Base-by-base conservation (phyloP, 2,888 invertebrate species). In the Cerceris ruficornis region DNA sequence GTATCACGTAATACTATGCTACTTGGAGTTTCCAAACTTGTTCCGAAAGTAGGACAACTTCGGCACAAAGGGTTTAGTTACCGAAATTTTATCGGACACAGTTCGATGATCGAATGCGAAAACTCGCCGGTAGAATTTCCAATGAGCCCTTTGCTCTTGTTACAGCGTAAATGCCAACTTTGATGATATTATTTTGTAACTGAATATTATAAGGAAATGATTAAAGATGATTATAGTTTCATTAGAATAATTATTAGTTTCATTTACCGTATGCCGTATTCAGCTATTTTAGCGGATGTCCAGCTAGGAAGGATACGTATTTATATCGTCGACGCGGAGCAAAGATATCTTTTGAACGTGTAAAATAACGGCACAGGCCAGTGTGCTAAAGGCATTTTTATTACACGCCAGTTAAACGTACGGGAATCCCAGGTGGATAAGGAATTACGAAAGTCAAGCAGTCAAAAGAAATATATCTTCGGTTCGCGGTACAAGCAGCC, bases 21-120 rank as follows among this genome's bases (percentile, higher is more conserved):
- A 58, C 57, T 49, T 39, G 28, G 17, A 76, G 77, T 76, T 76
- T 42, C 15, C 4, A 52, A 77, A 77, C 61, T 69, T 69, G 76
- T 77, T 75, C 65, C 65, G 65, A 65, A 77, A 77, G 65, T 77
- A 69, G 77, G 69, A 17, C 77, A 77, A 77, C 65, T 57, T 52
- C 57, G 66, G 57, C 65, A 69, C 77, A 77, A 77, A 77, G 76
- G 76, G 57, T 0, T 17, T 8, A 28, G 17, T 15, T 28, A 15
- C 13, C 7, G 28, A 57, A 57, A 28, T 57, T 17, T 57, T 55
- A 7, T 8, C 5, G 7, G 17, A 46, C 11, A 46, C 46, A 46
- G 11, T 11, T 46, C 46, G 8, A 11, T 46, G 46, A 8, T 46
- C 46, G 46, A 46, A 11, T 46, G 8, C 46, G 46, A 11, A 8